These are phyloP conservation scores for Myotis vivesi DNA, from an alignment of 2,797 vertebrate species.

Conservation along the genomic window DNA sequence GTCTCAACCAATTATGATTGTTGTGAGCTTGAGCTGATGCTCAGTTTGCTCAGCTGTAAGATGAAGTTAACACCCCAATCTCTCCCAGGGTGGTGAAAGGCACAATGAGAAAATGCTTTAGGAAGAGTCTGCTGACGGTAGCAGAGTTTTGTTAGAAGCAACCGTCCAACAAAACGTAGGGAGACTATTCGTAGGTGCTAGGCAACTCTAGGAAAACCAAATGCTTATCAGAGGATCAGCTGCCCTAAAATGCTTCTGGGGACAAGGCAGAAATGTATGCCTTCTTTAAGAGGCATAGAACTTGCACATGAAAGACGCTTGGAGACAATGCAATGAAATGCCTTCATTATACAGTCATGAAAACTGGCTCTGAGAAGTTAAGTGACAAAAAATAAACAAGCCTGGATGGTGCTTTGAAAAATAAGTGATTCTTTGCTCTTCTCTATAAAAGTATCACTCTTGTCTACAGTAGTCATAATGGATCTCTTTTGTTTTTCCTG, in stretches of 20 bases:
- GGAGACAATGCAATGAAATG: not conserved
- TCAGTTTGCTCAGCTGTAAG: not conserved
- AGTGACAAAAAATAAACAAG: not conserved
- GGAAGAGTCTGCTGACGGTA: not conserved
- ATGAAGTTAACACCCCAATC: not conserved
- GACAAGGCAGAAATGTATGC: conserved; percentile 66
- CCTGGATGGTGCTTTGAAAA: not conserved
- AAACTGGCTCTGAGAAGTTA: not conserved
- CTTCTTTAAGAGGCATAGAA: not conserved
- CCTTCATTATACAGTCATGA: not conserved
- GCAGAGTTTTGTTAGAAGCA: not conserved
- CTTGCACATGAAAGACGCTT: not conserved
- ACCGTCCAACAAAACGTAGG: not conserved
- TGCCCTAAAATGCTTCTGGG: not conserved
- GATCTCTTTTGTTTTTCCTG: not conserved
- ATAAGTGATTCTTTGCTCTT: not conserved
- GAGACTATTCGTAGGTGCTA: not conserved
- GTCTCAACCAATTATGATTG: not conserved
- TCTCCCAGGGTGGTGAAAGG: not conserved
- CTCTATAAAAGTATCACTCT: not conserved
- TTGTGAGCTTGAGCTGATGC: too few relatives aligned
- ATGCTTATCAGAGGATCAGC: not conserved
- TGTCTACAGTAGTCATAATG: not conserved
- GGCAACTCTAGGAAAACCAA: not conserved
- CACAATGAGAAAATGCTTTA: not conserved